Evolutionary conservation across 2,797 vertebrate species (phyloP).

Genomic region (Smutsia temminckii): DNA sequence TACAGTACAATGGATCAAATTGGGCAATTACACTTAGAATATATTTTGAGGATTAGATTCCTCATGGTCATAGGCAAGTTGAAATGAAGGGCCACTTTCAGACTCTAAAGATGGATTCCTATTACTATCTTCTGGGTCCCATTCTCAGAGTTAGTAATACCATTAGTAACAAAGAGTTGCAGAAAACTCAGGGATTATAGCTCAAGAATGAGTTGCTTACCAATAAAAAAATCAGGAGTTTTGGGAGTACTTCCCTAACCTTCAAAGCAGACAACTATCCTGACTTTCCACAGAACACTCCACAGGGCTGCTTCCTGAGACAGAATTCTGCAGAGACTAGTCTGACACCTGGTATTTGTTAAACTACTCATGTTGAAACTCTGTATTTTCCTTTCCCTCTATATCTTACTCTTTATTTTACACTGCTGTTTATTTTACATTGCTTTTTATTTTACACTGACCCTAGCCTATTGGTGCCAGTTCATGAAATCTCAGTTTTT

Average conservation of each 20-base stretch:
- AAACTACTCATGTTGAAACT: neutral
- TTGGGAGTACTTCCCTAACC: neutral
- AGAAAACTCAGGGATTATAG: neutral
- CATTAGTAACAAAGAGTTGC: neutral
- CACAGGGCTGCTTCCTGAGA: neutral
- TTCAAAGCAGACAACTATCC: neutral
- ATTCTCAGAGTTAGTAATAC: neutral
- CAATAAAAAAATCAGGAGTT: neutral
- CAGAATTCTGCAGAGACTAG: neutral
- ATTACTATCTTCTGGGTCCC: neutral
- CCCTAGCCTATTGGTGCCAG: neutral
- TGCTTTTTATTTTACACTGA: slow-evolving; percentile 13
- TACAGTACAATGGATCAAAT: neutral
- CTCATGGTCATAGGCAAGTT: neutral
- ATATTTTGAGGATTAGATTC: neutral
- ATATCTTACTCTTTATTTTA: neutral
- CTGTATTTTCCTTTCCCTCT: neutral
- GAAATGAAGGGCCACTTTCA: neutral
- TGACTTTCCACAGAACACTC: neutral
- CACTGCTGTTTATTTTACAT: slow-evolving; percentile 2
- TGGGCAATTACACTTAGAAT: neutral
- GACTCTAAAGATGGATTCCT: neutral
- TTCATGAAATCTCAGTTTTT: slow-evolving; percentile 46
- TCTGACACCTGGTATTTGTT: neutral
- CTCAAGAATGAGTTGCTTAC: neutral